These are phyloP conservation scores for Carterocephalus palaemon DNA, from an alignment of 2,888 invertebrate species.

Conservation along the genomic window DNA sequence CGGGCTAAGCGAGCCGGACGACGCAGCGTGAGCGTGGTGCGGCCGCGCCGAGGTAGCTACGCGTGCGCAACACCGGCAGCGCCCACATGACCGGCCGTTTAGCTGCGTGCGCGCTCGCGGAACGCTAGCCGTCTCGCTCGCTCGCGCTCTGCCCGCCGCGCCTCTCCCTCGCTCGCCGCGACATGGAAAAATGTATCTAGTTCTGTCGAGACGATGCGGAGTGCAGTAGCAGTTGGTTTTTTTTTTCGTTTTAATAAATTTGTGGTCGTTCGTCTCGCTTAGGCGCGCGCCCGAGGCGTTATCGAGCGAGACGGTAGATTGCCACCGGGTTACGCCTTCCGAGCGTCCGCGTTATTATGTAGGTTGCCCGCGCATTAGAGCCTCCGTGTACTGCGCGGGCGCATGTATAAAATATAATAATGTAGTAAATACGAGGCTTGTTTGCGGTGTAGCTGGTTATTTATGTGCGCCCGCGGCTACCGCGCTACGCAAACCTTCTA, in stretches of 20 bases:
- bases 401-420: conserved; percentile 72
- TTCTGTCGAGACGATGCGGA: conserved; percentile 76
- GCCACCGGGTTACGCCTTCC: conserved; percentile 79
- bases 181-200: conserved; percentile 78
- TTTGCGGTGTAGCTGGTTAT: conserved; percentile 65
- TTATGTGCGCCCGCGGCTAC: conserved; percentile 67
- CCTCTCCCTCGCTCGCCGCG: conserved; percentile 55
- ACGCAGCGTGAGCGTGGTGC: conserved; percentile 72
- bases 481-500: conserved; percentile 62
- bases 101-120: conserved; percentile 53
- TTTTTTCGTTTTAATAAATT: conserved; percentile 78
- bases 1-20: conserved; percentile 72
- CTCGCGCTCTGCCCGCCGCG: conserved; percentile 30
- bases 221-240: conserved; percentile 68
- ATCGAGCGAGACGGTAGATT: conserved; percentile 66
- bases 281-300: conserved; percentile 70
- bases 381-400: conserved; percentile 63
- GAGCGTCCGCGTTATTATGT: conserved; percentile 75
- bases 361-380: conserved; percentile 74
- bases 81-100: conserved; percentile 75
- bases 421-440: conserved; percentile 66
- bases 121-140: conserved; percentile 51
- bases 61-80: conserved; percentile 78
- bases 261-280: conserved; percentile 76
- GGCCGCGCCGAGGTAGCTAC: conserved; percentile 70